These are phyloP conservation scores for Xanthia togata DNA, from an alignment of 2,888 invertebrate genomes.

Conservation along the genomic window DNA sequence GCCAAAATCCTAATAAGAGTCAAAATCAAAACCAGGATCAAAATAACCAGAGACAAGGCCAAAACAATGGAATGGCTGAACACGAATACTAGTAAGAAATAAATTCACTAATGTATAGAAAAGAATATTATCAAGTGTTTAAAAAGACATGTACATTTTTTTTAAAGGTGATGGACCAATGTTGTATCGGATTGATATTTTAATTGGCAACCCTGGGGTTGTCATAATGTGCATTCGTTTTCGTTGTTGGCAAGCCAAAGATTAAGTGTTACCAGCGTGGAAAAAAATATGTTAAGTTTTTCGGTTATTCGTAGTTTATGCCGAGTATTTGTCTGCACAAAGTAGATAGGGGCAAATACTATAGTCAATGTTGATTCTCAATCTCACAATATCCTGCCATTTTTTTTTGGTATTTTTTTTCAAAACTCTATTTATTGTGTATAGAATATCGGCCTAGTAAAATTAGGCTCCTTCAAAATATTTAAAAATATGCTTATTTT, in stretches of 20 bases:
- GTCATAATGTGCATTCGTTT: conserved; percentile 67
- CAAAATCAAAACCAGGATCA: conserved; percentile 77
- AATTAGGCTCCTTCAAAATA: conserved; percentile 37
- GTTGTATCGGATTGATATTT: conserved; percentile 78
- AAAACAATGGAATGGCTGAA: conserved; percentile 84
- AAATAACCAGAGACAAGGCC: conserved; percentile 74
- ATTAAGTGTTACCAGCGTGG: conserved; percentile 75
- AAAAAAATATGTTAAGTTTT: conserved; percentile 59
- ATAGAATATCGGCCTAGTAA: conserved; percentile 58
- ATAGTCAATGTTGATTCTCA: conserved; percentile 62
- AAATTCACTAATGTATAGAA: conserved; percentile 62
- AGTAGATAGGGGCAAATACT: conserved; percentile 66
- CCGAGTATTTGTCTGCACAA: conserved; percentile 71
- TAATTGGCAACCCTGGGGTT: conserved; percentile 62
- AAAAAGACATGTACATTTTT: conserved; percentile 85
- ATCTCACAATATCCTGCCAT: conserved; percentile 68
- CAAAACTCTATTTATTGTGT: conserved; percentile 53
- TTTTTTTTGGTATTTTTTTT: conserved; percentile 51
- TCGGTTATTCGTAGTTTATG: conserved; percentile 64
- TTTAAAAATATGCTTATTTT: conserved; percentile 28
- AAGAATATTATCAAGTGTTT: conserved; percentile 68
- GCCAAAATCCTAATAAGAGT: conserved; percentile 69
- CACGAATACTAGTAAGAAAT: conserved; percentile 87
- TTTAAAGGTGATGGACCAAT: conserved; percentile 85
- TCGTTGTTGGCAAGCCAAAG: conserved; percentile 74